These are phyloP conservation scores for Siphamia tubifer DNA, from an alignment of 2,113 vertebrate species.

Conservation along the genomic window DNA sequence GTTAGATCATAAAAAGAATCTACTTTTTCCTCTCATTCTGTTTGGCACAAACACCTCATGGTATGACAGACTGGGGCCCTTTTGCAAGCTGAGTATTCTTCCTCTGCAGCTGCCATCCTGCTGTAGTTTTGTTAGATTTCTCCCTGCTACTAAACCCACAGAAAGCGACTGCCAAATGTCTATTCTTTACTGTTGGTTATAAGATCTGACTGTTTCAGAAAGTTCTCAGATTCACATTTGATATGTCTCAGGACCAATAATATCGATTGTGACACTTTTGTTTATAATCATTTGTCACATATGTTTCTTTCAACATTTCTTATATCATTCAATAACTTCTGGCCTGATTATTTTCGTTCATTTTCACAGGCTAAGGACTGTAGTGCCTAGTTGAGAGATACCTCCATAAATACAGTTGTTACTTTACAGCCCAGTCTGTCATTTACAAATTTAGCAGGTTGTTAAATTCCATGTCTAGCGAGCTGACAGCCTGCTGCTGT, in stretches of 20 bases:
- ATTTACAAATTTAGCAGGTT: constrained; percentile 69
- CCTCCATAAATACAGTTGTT: constrained; percentile 59
- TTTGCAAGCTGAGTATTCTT: constrained; percentile 11
- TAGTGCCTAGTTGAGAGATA: constrained; percentile 44
- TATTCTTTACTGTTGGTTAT: background rate
- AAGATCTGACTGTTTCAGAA: background rate
- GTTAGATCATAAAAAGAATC: background rate
- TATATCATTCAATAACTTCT: constrained; percentile 9
- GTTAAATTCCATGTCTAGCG: constrained; percentile 62
- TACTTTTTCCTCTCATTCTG: background rate
- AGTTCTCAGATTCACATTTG: background rate
- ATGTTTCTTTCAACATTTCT: constrained; percentile 19
- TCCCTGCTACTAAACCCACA: background rate
- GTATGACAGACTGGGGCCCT: constrained; percentile 19
- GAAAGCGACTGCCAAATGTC: background rate
- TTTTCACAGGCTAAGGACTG: constrained; percentile 33
- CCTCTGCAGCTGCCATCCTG: constrained; percentile 18
- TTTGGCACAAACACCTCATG: constrained; percentile 6
- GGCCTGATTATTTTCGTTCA: constrained; percentile 48
- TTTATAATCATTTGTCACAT: constrained; percentile 14
- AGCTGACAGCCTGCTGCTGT: constrained; percentile 63
- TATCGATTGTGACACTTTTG: background rate
- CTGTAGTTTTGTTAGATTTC: background rate
- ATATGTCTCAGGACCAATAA: background rate
- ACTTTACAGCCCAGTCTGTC: constrained; percentile 57